phyloP scores from a whole-genome alignment of 2,113 vertebrate genomes.

The Hemichromis elongatus region DNA sequence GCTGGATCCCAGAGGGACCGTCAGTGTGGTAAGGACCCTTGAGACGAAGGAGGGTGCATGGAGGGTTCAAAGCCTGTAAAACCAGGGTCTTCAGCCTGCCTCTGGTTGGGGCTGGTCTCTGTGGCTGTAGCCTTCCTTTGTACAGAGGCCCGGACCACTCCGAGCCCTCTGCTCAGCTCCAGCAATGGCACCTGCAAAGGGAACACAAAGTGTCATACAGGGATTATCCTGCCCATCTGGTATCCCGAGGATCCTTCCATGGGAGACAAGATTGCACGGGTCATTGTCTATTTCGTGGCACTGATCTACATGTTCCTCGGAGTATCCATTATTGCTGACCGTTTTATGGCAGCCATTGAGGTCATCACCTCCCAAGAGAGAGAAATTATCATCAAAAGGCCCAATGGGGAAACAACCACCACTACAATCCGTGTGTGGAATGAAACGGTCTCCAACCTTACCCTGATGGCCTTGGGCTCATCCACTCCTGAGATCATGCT shows the following conservation, averaged over 20 bases:
- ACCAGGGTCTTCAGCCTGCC: constrained; percentile 85
- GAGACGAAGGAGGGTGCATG: constrained; percentile 84
- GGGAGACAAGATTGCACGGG: constrained; percentile 97
- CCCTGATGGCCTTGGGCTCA: constrained; percentile 96
- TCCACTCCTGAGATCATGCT: constrained; percentile 96
- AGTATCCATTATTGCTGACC: constrained; percentile 97
- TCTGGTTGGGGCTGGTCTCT: constrained; percentile 90
- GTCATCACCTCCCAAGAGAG: constrained; percentile 97
- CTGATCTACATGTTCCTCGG: constrained; percentile 99
- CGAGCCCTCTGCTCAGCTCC: constrained; percentile 72
- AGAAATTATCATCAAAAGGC: constrained; percentile 91
- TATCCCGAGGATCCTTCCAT: constrained; percentile 97
- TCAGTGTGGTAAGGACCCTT: constrained; percentile 70
- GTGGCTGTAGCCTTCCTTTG: constrained; percentile 83
- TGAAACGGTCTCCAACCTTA: constrained; percentile 97
- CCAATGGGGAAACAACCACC: constrained; percentile 93
- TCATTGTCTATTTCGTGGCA: constrained; percentile 98
- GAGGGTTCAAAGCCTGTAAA: constrained; percentile 87
- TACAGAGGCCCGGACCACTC: constrained; percentile 81
- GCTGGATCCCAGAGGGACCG: constrained; percentile 72
- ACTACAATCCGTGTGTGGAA: constrained; percentile 96
- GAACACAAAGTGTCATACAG: constrained; percentile 84
- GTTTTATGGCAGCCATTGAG: constrained; percentile 99
- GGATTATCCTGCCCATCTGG: constrained; percentile 98
- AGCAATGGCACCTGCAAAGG: constrained; percentile 85